Evolutionary conservation across 2,113 vertebrate species (phyloP), one percentile per base, ranked within the genome.

Genomic region (Bagarius yarrelli): DNA sequence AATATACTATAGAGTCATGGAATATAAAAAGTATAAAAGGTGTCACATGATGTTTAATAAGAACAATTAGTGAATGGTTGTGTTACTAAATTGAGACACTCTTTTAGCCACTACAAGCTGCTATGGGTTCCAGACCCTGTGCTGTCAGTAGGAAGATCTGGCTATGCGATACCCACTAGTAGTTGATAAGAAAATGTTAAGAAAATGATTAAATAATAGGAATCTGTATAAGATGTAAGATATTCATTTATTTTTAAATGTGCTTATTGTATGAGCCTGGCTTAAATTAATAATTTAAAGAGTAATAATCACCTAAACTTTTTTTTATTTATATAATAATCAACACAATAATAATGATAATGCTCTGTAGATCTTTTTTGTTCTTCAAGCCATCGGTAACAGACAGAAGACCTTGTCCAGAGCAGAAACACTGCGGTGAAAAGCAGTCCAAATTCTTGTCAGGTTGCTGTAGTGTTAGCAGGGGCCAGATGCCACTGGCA

Each of bases 401-500:
- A 53, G 18, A 53, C 56, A 5, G 15, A 44, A 44, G 34, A 76
- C 55, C 32, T 76, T 40, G 32, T 60, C 55, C 60, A 53, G 27
- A 27, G n/a, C 34, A 32, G 21, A 50, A 64, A 60, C 55, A 60
- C 32, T 55, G 81, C 50, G 77, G 23, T 76, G 72, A 64, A 79
- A 83, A 66, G 27, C 56, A 71, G 70, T 30, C 8, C 50, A 32
- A 72, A 53, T 25, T 72, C 70, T 53, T 72, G 25, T 72, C 70
- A 72, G 80, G 15, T 56, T 78, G 21, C 67, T 75, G 74, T 56
- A 61, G 6, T 80, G 57, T 30, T 30, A 67, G 72, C 64, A 32
- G 59, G 11, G 53, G 44, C 67, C 73, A 85, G 66, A 71, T 70
- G 78, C 40, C 21, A 50, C 25, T 63, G 69, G 61, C 61, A 71